Conservation (phyloP, 2,797 vertebrate genomes). For the Menidia menidia region DNA sequence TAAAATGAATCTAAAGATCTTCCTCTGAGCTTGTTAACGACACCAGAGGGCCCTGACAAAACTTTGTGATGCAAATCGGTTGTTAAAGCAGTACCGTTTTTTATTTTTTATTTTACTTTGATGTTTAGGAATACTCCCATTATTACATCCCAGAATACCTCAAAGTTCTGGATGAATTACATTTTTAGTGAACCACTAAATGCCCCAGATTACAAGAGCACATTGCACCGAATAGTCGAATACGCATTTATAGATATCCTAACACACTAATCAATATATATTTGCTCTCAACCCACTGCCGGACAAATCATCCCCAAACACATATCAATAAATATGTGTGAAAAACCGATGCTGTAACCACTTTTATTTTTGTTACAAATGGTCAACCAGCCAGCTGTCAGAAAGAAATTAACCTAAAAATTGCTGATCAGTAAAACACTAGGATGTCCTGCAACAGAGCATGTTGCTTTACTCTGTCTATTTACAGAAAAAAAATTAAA, state of each 20-base stretch:
- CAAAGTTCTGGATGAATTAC: not conserved
- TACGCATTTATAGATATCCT: not conserved
- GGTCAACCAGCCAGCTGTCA: no score
- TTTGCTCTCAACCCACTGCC: not conserved
- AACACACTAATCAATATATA: not conserved
- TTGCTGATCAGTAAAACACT: no score
- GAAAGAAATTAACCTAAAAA: not conserved
- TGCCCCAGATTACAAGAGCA: not conserved
- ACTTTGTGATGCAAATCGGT: not conserved
- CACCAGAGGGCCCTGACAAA: not conserved
- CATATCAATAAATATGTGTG: not conserved
- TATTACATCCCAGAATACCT: not conserved
- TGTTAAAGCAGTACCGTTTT: not conserved
- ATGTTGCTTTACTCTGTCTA: constrained; percentile 33
- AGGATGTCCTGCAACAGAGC: constrained; percentile 51
- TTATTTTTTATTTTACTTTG: not conserved
- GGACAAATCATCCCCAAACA: not conserved
- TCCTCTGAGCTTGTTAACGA: not conserved
- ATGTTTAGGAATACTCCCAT: not conserved
- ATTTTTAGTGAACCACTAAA: not conserved
- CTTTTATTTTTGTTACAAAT: not conserved
- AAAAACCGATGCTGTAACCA: not conserved
- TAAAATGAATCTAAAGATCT: no score
- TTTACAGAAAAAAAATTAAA: constrained; percentile 7
- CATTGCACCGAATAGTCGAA: not conserved